Conservation (phyloP, 2,888 invertebrate species). For the Latrodectus hesperus region DNA sequence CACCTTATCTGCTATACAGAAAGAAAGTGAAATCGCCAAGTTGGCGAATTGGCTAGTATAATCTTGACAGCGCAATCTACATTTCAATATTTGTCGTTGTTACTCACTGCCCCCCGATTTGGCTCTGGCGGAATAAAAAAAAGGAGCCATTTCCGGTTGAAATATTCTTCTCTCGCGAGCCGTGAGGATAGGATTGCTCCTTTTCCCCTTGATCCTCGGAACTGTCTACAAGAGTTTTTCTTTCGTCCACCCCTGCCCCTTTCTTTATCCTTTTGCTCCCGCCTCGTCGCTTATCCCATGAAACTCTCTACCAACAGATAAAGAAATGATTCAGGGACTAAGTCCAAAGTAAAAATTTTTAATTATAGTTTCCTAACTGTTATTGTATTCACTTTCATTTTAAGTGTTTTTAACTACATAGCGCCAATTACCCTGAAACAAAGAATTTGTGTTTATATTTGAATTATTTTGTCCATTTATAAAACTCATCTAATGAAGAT, state of each 20-base stretch:
- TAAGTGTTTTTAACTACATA: no score
- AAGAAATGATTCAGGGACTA: conserved; percentile 20
- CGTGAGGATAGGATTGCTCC: conserved; percentile 28
- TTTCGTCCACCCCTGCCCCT: conserved; percentile 13
- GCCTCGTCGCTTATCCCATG: conserved; percentile 49
- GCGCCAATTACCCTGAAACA: no score
- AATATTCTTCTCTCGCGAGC: conserved; percentile 62
- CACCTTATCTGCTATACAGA: no score
- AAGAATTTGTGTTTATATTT: no score
- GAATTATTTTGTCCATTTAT: no score
- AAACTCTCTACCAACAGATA: conserved; percentile 58
- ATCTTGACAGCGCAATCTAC: not conserved
- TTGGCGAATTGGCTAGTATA: not conserved
- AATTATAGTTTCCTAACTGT: no score
- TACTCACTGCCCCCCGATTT: not conserved
- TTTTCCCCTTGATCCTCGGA: conserved; percentile 49
- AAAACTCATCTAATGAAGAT: no score
- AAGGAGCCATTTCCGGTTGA: conserved; percentile 63
- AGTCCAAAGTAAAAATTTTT: no score
- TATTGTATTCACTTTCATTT: no score
- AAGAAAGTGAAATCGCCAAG: not conserved
- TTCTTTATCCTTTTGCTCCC: conserved; percentile 45
- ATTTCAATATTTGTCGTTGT: not conserved
- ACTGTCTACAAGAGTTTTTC: conserved; percentile 65
- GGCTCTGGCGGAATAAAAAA: conserved; percentile 8